Evolutionary conservation across 1,140 invertebrate species (phyloP), one percentile per base, ranked within the genome.

Genomic region (Drosophila truncata): DNA sequence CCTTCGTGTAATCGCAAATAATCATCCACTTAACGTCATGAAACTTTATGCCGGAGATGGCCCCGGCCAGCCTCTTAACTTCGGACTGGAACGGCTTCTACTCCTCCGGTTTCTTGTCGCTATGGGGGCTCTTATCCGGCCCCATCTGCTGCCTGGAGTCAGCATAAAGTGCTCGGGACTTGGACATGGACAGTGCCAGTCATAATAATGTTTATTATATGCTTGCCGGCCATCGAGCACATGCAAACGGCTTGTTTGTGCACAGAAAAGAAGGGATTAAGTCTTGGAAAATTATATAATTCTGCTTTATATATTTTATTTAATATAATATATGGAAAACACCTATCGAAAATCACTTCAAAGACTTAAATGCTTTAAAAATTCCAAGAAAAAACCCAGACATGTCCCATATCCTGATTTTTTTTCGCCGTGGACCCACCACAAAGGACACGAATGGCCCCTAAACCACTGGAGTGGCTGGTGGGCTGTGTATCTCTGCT

Each of bases 191-290:
- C 82, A 73, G 66, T 67, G 62, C 29, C 71, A 74, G 71, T 84
- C 84, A 84, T 87, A 88, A 88, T 88, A 88, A 84, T 78, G 84
- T 88, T 88, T 87, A 80, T 87, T 87, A 78, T 87, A 80, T 80
- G 67, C 80, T 88, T 78, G 54, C 29, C 46, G 66, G 72, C 84
- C 49, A 80, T 88, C 72, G 77, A 66, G 84, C 60, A 50, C 70
- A 66, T 75, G 73, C 74, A 55, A 77, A 78, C 55, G 52, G 72
- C 44, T 76, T 76, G 44, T 35, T 65, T 35, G 11, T n/a, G n/a
- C 57, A 61, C 46, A 18, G 46, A 27, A 18, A 52, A 50, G 25
- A 75, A 57, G 18, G 39, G 31, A 8, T 62, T 13, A 2, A 0
- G 6, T 23, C 4, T 7, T n/a, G 8, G 18, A 5, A 23, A 39